phyloP scores from a whole-genome alignment of 2,113 vertebrate genomes.

The Solenodon paradoxus region DNA sequence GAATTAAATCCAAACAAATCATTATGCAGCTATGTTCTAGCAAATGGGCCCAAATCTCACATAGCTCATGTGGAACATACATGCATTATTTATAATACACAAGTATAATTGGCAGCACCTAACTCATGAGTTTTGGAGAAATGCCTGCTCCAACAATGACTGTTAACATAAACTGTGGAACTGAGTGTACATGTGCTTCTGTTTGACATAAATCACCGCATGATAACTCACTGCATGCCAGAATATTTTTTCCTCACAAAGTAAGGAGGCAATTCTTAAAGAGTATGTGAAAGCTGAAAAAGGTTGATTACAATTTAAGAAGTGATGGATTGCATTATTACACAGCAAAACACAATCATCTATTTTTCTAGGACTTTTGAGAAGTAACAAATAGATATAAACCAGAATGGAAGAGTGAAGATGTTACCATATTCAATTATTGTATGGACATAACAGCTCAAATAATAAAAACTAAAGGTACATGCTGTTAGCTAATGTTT shows the following conservation, averaged over 20 bases:
- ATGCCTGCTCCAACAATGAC: conserved; percentile 54
- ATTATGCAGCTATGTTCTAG: conserved; percentile 59
- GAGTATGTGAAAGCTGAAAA: neutral
- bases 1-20: conserved; percentile 62
- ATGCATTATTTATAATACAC: conserved; percentile 68
- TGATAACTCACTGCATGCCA: neutral
- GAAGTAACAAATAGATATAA: neutral
- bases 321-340: neutral
- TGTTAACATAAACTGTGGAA: conserved; percentile 61
- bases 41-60: conserved; percentile 53
- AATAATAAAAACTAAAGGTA: neutral
- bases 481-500: neutral
- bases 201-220: conserved; percentile 45
- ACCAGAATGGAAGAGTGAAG: neutral
- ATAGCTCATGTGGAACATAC: conserved; percentile 31
- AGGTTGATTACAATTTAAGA: neutral
- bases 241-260: neutral
- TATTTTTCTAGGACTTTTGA: neutral
- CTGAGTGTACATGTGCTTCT: neutral
- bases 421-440: neutral
- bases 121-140: conserved; percentile 44
- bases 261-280: neutral
- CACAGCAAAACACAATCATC: conserved; percentile 19
- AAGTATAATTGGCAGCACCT: conserved; percentile 50
- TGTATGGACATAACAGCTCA: neutral